Base-by-base conservation (phyloP, 2,113 vertebrate species). In the Sialia sialis region DNA sequence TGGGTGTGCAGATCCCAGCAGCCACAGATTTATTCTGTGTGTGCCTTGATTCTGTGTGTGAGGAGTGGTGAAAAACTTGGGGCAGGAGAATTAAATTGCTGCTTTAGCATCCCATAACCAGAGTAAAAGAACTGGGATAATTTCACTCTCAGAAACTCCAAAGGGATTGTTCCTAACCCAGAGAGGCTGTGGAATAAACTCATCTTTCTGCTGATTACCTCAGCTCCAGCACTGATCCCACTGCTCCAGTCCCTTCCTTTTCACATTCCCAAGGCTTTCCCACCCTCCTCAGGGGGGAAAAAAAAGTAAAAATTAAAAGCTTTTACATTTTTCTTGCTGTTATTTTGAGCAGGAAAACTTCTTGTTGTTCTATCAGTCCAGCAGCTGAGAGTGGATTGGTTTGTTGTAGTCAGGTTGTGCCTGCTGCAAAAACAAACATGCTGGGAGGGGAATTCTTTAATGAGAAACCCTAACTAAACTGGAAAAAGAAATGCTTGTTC, bases 381-480 rank as follows among this genome's bases (percentile, higher is more conserved):
- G 69, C 11, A 22, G 8, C 79, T 55, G 56, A 46, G 68, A 76
- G 34, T 18, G 0, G 20, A 27, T 41, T 41, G 14, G 16, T 30
- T 27, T 48, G 66, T 87, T 55, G 12, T 0, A 22, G 17, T 76
- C 72, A 67, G 51, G 38, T 41, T 54, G 75, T 58, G 52, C 32
- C 29, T 67, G 51, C 52, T 82, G 83, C 56, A 72, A 74, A 93
- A 85, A 41, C 17, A 79, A 90, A 62, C 38, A 1, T 27, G 10
- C 11, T 18, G 9, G 27, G 39, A 27, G 44, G 52, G 23, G 4
- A 20, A 25, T 39, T 39, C 34, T 66, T 62, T 29, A 58, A 70
- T 58, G 75, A 88, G 82, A 77, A 92, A 52, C 43, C 32, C 19
- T 78, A 58, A 85, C 82, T 87, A 75, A 90, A 48, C 16, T 20